Conservation (phyloP, 2,113 vertebrate species). For the Scortum barcoo region DNA sequence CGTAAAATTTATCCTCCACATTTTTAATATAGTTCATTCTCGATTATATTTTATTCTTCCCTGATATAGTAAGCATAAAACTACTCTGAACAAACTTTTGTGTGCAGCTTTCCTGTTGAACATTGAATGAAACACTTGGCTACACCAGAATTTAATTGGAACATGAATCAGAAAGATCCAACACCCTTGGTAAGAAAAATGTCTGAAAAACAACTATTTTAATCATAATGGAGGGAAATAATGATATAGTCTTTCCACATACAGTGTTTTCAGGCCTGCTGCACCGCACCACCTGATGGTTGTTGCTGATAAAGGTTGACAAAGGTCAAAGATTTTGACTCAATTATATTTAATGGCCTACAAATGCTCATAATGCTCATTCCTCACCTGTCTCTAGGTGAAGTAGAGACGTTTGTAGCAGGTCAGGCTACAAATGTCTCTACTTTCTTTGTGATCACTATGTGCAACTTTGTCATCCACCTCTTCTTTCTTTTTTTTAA, state of each 20-base stretch:
- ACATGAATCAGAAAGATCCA: background rate
- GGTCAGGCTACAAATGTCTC: background rate
- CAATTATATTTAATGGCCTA: conserved; percentile 51
- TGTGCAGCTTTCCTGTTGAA: background rate
- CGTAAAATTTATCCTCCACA: background rate
- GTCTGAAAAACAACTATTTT: background rate
- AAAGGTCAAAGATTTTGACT: conserved; percentile 38
- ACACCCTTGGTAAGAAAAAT: background rate
- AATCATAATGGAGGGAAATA: conserved; percentile 8
- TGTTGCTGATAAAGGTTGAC: conserved; percentile 9
- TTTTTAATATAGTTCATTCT: background rate
- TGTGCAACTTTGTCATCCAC: conserved; percentile 20
- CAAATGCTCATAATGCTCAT: conserved; percentile 5
- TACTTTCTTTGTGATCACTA: background rate
- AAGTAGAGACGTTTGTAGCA: conserved; percentile 17
- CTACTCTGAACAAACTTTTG: background rate
- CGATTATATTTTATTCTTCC: background rate
- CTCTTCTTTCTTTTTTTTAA: conserved; percentile 8
- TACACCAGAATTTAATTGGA: background rate
- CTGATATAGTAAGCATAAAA: background rate
- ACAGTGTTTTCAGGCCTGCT: background rate
- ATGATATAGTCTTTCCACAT: conserved; percentile 14
- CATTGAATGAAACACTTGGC: background rate
- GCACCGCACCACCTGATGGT: background rate
- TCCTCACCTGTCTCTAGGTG: background rate